A percentile compares a stretch with the other conserved stretches of the same genome.
phyloP scores from a whole-genome alignment of 2,888 invertebrate species.

The Tuta absoluta region DNA sequence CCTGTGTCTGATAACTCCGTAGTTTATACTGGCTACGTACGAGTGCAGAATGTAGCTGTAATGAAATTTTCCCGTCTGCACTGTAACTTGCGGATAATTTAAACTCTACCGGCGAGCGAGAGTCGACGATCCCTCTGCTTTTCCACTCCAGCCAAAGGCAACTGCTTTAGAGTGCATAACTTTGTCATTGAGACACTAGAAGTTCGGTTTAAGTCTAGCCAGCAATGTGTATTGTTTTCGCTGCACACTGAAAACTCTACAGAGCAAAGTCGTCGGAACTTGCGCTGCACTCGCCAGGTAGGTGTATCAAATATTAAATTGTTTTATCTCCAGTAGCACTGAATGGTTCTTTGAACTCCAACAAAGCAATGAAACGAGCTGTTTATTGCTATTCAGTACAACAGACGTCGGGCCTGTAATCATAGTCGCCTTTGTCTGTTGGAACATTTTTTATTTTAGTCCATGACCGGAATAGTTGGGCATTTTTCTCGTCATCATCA shows the following conservation, averaged over 20 bases:
- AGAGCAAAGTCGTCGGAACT: conserved; percentile 4
- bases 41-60: conserved; percentile 48
- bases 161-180: conserved; percentile 1
- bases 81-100: conserved; percentile 51
- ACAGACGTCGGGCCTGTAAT: conserved; percentile 11
- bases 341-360: conserved; percentile 20
- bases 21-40: conserved; percentile 34
- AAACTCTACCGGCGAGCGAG: conserved; percentile 51
- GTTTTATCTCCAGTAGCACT: conserved; percentile 21
- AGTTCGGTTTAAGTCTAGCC: not conserved
- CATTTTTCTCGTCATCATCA: conserved; percentile 24
- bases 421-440: conserved; percentile 13
- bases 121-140: conserved; percentile 47
- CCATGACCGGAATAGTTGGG: not conserved
- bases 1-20: conserved; percentile 37
- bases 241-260: not conserved
- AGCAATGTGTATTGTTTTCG: conserved; percentile 11
- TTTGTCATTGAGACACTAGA: not conserved
- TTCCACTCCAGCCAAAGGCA: conserved; percentile 11
- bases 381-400: conserved; percentile 23
- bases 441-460: not conserved
- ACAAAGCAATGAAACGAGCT: conserved; percentile 12
- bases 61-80: conserved; percentile 54
- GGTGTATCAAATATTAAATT: conserved; percentile 22
- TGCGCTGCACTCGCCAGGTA: conserved; percentile 1